phyloP scores from a whole-genome alignment of 2,888 invertebrate genomes.

The Dendrolimus houi region DNA sequence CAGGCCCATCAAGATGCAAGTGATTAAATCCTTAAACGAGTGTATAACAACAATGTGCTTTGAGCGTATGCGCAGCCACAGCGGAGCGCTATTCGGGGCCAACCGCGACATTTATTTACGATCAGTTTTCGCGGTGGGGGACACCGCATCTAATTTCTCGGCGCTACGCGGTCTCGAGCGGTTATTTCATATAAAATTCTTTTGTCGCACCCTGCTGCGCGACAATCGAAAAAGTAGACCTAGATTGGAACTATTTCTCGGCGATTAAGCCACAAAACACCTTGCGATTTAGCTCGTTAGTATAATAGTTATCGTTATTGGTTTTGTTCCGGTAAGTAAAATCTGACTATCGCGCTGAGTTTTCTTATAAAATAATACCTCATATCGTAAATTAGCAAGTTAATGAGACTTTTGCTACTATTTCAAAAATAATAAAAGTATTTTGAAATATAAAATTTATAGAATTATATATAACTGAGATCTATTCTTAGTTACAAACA shows the following conservation, averaged over 20 bases:
- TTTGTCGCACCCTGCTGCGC: constrained; percentile 66
- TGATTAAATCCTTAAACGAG: constrained; percentile 73
- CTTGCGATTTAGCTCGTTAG: constrained; percentile 38
- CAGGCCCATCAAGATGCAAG: constrained; percentile 52
- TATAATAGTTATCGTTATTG: constrained; percentile 38
- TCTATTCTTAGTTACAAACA: too few relatives aligned
- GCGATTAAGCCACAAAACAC: constrained; percentile 63
- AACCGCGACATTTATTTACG: constrained; percentile 68
- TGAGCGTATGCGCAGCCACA: constrained; percentile 38
- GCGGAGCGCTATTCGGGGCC: constrained; percentile 32
- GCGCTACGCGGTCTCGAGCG: constrained; percentile 67
- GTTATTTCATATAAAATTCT: constrained; percentile 71
- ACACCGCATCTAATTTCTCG: constrained; percentile 68
- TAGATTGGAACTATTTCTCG: constrained; percentile 51
- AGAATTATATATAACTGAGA: too few relatives aligned
- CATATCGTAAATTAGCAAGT: too few relatives aligned
- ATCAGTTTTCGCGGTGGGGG: constrained; percentile 71
- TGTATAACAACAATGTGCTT: constrained; percentile 69
- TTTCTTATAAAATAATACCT: too few relatives aligned
- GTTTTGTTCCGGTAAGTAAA: constrained; percentile 1
- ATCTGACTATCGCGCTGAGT: not conserved
- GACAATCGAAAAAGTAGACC: constrained; percentile 59
- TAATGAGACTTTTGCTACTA: too few relatives aligned
- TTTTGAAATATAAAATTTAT: too few relatives aligned
- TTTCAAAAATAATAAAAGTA: too few relatives aligned